Base-by-base conservation (phyloP, 2,797 vertebrate genomes). In the Varecia variegata region DNA sequence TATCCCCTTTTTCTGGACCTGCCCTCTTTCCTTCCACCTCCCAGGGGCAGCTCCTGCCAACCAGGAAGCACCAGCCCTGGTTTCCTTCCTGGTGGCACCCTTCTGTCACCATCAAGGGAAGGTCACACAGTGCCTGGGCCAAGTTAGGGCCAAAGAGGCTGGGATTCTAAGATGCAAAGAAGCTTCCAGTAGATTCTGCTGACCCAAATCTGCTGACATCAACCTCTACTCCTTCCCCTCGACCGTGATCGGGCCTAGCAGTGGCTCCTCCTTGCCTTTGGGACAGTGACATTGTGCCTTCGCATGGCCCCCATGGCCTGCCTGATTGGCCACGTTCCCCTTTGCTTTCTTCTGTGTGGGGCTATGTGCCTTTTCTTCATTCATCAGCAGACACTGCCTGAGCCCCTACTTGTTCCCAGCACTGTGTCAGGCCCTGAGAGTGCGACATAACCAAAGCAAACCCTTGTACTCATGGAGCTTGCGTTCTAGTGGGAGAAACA, bases 11-110 rank as follows among this genome's bases (percentile, higher is more conserved):
- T 88, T 65, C 73, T 1, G 1, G 56, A 71, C 20, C 91, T 67
- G 79, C 68, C 94, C 50, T 96, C 84, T 77, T 84, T 18, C 47
- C 40, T 87, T 68, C 83, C 52, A 2, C 82, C 81, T 97, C 77
- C 38, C 27, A 35, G 35, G 23, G 25, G 25, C 60, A 88, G 85
- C 25, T n/a, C 81, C 60, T 90, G 85, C 73, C 77, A 82, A 80
- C 73, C 56, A 94, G 96, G 97, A 97, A 94, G 67, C 47, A 38
- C 54, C 82, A 65, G 23, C 14, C 58, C 84, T 38, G 43, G 54
- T 58, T 68, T 73, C 77, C 76, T 95, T 82, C 38, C 77, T 50
- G 15, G 35, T 77, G 50, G 81, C 92, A 90, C 73, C 62, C 86
- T 93, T 90, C 62, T 11, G 13, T 54, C 92, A 77, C 80, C 92